These are phyloP conservation scores for Myotis brandtii DNA, from an alignment of 2,113 vertebrate species.

Conservation along the genomic window DNA sequence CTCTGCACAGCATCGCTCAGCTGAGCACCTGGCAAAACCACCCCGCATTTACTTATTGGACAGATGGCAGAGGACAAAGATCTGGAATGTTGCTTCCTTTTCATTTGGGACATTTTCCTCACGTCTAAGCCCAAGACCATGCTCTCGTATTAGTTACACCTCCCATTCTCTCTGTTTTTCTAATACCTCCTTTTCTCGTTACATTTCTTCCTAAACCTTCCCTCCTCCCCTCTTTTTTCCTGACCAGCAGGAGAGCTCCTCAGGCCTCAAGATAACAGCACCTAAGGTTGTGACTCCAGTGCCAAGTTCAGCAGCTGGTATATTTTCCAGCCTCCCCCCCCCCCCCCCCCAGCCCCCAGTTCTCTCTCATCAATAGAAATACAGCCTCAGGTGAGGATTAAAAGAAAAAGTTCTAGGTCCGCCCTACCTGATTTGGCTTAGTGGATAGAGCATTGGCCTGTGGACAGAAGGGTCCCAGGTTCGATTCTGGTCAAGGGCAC, in stretches of 20 bases:
- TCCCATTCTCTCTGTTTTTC: background rate
- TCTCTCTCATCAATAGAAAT: background rate
- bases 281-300: background rate
- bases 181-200: conserved; percentile 29
- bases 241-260: background rate
- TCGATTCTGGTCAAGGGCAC: too few species aligned
- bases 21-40: fast-evolving
- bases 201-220: background rate
- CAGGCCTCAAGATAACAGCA: background rate
- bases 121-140: background rate
- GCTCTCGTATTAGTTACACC: background rate
- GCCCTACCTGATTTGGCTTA: too few species aligned
- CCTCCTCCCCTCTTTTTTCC: background rate
- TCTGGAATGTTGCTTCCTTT: background rate
- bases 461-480: too few species aligned
- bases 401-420: background rate
- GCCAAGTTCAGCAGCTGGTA: background rate
- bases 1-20: background rate
- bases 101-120: background rate
- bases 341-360: too few species aligned
- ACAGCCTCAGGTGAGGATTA: background rate
- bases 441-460: too few species aligned
- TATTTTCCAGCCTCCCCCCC: background rate
- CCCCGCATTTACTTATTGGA: background rate
- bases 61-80: background rate